Conservation (phyloP, 2,113 vertebrate genomes). For the Lanius ludovicianus region DNA sequence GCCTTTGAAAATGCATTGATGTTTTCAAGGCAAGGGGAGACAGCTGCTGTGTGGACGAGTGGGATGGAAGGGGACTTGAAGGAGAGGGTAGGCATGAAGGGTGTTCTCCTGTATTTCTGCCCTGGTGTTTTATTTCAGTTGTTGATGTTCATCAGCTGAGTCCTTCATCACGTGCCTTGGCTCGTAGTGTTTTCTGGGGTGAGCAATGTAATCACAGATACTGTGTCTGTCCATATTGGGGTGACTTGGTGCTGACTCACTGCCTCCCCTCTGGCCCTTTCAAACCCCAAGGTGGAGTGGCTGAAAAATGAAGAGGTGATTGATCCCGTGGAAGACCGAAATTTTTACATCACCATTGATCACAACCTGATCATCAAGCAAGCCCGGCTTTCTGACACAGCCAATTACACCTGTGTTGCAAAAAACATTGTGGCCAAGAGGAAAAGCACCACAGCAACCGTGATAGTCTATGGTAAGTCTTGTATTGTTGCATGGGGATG, state of each 20-base stretch:
- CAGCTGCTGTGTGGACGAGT: neutral
- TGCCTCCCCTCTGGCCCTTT: neutral
- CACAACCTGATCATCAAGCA: conserved; percentile 98
- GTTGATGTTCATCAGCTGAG: neutral
- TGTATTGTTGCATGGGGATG: accelerated
- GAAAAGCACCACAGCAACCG: conserved; percentile 89
- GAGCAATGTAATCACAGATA: neutral
- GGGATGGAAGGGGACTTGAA: neutral
- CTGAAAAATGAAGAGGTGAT: conserved; percentile 93
- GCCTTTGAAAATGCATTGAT: neutral
- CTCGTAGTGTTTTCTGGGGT: accelerated
- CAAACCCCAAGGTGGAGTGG: conserved; percentile 87
- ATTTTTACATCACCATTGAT: conserved; percentile 96
- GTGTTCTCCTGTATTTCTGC: neutral
- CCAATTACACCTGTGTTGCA: conserved; percentile 94
- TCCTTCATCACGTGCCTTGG: accelerated
- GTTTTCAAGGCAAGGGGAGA: neutral
- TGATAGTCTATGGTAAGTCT: conserved; percentile 91
- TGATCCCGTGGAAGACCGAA: conserved; percentile 89
- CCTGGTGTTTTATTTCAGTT: conserved; percentile 1
- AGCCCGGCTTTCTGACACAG: conserved; percentile 92
- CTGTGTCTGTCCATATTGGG: neutral
- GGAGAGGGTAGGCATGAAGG: neutral
- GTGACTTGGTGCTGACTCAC: neutral
- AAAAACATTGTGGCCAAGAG: conserved; percentile 95